Evolutionary conservation across 2,888 invertebrate species (phyloP).

Genomic region (Eristalis arbustorum): DNA sequence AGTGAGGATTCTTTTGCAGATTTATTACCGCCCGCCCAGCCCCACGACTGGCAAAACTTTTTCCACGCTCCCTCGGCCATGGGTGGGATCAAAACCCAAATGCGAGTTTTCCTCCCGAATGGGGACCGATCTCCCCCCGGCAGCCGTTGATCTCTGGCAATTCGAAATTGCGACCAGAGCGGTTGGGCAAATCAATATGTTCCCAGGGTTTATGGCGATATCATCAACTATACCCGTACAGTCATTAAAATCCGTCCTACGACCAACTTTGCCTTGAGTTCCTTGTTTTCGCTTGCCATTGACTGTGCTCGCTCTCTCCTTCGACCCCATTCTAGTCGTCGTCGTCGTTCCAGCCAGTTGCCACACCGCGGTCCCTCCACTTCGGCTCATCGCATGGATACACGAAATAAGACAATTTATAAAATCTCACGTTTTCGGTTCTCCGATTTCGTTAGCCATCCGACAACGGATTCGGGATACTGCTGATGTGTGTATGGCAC

Average conservation of each 20-base stretch:
- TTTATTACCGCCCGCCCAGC: constrained; percentile 7
- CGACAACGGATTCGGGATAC: constrained; percentile 1
- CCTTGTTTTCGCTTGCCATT: background rate
- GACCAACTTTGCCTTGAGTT: constrained; percentile 24
- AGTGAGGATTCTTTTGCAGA: constrained; percentile 15
- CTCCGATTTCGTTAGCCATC: constrained; percentile 15
- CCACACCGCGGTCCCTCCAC: background rate
- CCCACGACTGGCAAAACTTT: background rate
- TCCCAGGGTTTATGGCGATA: constrained; percentile 10
- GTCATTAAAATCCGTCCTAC: constrained; percentile 27
- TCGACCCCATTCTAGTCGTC: background rate
- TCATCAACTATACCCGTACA: background rate
- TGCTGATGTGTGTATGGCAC: background rate
- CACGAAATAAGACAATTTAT: constrained; percentile 35
- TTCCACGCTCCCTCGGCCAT: background rate
- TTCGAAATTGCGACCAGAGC: background rate
- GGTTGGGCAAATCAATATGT: constrained; percentile 17
- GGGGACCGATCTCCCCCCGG: background rate
- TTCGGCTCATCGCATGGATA: background rate
- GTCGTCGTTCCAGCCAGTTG: background rate
- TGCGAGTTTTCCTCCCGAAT: background rate
- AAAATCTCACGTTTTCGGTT: constrained; percentile 35
- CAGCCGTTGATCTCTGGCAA: background rate
- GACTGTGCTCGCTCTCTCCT: no score
- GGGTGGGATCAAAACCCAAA: background rate